These are phyloP conservation scores for Lates japonicus DNA, from an alignment of 2,797 vertebrate genomes.

Conservation along the genomic window DNA sequence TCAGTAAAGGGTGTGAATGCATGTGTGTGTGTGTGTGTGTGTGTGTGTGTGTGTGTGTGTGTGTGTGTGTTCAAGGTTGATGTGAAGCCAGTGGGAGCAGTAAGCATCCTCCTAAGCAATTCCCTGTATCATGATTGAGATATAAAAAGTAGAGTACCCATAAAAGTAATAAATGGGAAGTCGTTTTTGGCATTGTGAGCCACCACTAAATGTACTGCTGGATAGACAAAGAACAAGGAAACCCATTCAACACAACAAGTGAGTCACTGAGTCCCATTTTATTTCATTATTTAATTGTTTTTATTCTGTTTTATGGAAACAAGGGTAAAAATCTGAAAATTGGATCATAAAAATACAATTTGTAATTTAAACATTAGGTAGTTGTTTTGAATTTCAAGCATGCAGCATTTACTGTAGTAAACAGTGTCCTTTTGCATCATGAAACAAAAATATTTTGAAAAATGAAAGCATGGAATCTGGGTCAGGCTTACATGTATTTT, in stretches of 20 bases:
- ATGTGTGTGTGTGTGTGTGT: no score
- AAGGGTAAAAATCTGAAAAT: conserved; percentile 10
- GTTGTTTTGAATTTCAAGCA: not conserved
- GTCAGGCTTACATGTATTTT: not conserved
- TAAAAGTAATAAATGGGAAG: conserved; percentile 49
- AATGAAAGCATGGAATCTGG: not conserved
- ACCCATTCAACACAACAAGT: conserved; percentile 8
- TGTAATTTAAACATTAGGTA: not conserved
- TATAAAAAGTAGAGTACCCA: conserved; percentile 43
- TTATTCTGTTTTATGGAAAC: conserved; percentile 1
- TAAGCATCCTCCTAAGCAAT: conserved; percentile 29
- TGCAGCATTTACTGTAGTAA: not conserved
- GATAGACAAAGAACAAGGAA: conserved; percentile 3
- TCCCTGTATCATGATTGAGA: conserved; percentile 30
- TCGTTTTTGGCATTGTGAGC: conserved; percentile 14
- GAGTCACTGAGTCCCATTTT: not conserved
- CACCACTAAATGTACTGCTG: conserved; percentile 6
- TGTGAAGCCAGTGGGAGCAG: conserved; percentile 19
- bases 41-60: not conserved
- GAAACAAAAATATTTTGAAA: not conserved
- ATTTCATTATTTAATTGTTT: conserved; percentile 2
- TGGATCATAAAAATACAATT: not conserved
- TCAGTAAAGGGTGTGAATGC: no score
- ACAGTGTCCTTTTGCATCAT: not conserved
- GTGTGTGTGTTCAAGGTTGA: conserved; percentile 19